Base-by-base conservation (phyloP, 2,113 vertebrate genomes). In the Regulus satrapa region DNA sequence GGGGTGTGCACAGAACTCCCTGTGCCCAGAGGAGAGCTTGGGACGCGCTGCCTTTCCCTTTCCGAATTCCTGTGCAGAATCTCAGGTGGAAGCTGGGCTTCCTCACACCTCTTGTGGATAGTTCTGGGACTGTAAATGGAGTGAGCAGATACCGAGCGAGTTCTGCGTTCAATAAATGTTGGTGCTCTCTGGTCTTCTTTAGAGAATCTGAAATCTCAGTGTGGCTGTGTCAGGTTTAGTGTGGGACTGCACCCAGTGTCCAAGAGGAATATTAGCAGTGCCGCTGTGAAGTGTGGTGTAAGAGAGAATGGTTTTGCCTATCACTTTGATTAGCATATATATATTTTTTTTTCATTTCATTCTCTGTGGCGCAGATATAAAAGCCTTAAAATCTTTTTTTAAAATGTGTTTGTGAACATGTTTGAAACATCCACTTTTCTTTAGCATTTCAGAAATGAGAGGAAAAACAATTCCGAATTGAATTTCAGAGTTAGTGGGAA, bases 251-350 rank as follows among this genome's bases (percentile, higher is more conserved):
- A 48, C 3, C 16, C 4, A 2, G 8, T 12, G 32, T 67, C 31
- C 4, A 4, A 9, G 67, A 67, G 58, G 41, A 85, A 24, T 51
- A 18, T 51, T 31, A 49, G 18, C 54, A 69, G 56, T 34, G 51
- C 21, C 28, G 34, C 15, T 11, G 4, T 85, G 21, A 38, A 80
- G 20, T 76, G 51, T 83, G 46, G 15, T 63, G 71, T 73, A 62
- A 89, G 66, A 45, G 56, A n/a, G 31, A 14, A 34, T 45, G 25
- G 3, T 43, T 87, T 83, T 88, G 51, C 29, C 26, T 21, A 36
- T 55, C 34, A 5, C 7, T 52, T 61, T 5, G 2, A 16, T 13
- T 68, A 51, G 46, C 2, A 1, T 36, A 2, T 2, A 3, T 2
- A 41, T n/a, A 41, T 41, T 13, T 2, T 36, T 58, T 84, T 81